Evolutionary conservation across 2,888 invertebrate species (phyloP), one percentile per base, ranked within the genome.

Genomic region (Tenthredo notha): DNA sequence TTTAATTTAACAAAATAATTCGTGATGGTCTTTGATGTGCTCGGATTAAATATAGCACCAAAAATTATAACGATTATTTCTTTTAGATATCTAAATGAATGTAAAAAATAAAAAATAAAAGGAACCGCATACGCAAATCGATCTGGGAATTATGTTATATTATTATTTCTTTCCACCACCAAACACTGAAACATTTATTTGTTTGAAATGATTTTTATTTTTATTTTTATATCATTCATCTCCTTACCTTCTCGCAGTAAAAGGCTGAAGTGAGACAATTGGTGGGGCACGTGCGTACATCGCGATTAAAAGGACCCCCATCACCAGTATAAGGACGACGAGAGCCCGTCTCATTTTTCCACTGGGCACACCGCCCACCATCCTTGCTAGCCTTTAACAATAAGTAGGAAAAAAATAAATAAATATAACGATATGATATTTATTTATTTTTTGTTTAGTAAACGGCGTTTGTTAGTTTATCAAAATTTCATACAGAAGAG

Each of bases 331-430:
- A 85, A 94, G 95, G 88, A 94, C 93, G 92, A 94, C 94, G 93
- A 94, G 95, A 92, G 92, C 94, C 90, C 94, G 94, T 93, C 94
- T 94, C 92, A 95, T 92, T 92, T 94, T 94, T 89, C 94, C 95
- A 93, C 94, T 94, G 90, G 95, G 94, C 93, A 94, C 93, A 89
- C 91, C 92, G 91, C 94, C 94, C 90, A 92, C 90, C 92, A 93
- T 80, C 88, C 90, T 93, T 88, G 90, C 90, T 85, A 92, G 88
- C 90, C 93, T 93, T 58, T 3, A 80, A 80, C 80, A 80, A 37
- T 37, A 37, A 58, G 7, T 5, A 54, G 21, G 1, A 21, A 67
- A 84, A 25, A 78, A 58, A 9, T 0, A 54, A 21, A 5, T 12
- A 47, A 50, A 72, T 78, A 18, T 3, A 65, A 37, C 10, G 25